Base-by-base conservation (phyloP, 37 sponge, comb jelly and placozoan genomes). In the Eunapius fragilis region DNA sequence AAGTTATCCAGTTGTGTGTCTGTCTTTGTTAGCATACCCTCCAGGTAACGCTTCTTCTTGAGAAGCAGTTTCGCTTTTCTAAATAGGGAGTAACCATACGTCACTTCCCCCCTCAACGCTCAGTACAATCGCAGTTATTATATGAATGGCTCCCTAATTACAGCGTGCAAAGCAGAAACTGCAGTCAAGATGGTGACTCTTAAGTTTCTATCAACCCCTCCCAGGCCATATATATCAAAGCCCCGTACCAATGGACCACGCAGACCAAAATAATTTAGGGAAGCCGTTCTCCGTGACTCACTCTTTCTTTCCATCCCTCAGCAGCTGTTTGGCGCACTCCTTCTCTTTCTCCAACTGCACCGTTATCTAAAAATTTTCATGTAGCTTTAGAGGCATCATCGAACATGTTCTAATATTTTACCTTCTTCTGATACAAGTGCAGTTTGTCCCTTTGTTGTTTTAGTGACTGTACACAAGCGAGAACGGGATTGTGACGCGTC, bases 1-100 rank as follows among this genome's bases (percentile, higher is more conserved):
- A 98, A 78, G 84, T 97, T 97, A 69, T 95, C 94, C 84, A 98
- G 47, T 74, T 98, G 99, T 10, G 78, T 84, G 78, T 98, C 99
- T 0, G 99, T 97, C 87, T 96, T 96, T 31, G 91, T 94, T 75
- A 98, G 68, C 28, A 98, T 87, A 4, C 89, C 81, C 58, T 98
- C 99, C 26, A 90, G 71, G 74, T 89, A 98, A 25, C 94, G 78
- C 85, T 97, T 98, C 96, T 98, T 98, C 89, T 97, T 98, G 79
- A 98, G 82, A 49, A 98, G 80, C n/a, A 97, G 76, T 80, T 95
- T 91, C 0, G 99, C 99, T 37, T 91, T 93, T 48, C 98, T 97
- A 75, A 10, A 45, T 24, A 69, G 33, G 30, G 34, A 69, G 41
- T 31, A 25, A n/a, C n/a, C n/a, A n/a, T n/a, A n/a, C n/a, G n/a